Base-by-base conservation (phyloP, 2,888 invertebrate genomes). In the Drosophila neonasuta region DNA sequence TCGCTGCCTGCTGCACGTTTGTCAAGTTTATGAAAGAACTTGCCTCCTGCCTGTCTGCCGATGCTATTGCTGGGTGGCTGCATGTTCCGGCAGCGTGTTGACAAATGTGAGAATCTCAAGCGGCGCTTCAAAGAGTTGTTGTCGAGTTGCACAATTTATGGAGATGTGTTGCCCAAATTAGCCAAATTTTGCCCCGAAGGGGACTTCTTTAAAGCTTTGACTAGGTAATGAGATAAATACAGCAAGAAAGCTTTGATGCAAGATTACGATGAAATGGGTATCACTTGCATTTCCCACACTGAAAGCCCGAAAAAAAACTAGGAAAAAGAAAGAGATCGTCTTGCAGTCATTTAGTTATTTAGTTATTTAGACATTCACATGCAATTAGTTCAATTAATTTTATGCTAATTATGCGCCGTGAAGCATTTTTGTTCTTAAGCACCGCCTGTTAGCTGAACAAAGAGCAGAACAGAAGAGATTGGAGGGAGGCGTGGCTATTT, bases 371-470 rank as follows among this genome's bases (percentile, higher is more conserved):
- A 36, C 57, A 60, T 81, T 80, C 77, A 66, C 64, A 85, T 69
- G 86, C 76, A 81, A 86, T 81, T 86, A 82, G 79, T 84, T 77
- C 66, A 83, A 84, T 86, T 86, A 71, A 74, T 73, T 57, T 76
- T 65, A 80, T 86, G 86, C 80, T 81, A 81, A 81, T 81, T 86
- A 80, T 76, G 67, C 52, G 46, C 61, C 36, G 42, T 44, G 13
- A 55, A 36, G 20, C 62, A 51, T 73, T 73, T 73, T 72, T 50
- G 71, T 75, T 83, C 78, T 75, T 68, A 60, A 63, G 52, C 62
- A 62, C 60, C 71, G 80, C 68, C 60, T 49, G 15, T 50, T 45
- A 58, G 20, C 24, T 11, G 42, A 45, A 34, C 15, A 11, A 9
- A 51, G 7, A 30, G 13, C 2, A 20, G 39, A 41, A 15, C 8